These are phyloP conservation scores for Drosophila greeni DNA, from an alignment of 2,888 invertebrate genomes.

Conservation along the genomic window DNA sequence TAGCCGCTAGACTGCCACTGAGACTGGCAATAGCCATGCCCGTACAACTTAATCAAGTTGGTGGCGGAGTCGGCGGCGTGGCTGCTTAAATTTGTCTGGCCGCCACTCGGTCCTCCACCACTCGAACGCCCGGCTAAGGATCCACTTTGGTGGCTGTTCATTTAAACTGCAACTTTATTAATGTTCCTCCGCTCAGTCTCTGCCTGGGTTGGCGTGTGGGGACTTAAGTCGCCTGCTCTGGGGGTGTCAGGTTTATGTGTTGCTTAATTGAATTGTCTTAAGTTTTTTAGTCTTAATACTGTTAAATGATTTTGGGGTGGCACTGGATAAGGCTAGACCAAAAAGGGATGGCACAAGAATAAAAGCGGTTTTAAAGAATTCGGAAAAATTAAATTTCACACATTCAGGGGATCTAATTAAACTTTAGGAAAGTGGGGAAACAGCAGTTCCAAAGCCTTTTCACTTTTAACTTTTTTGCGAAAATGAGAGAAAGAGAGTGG, in stretches of 20 bases:
- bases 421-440: background rate
- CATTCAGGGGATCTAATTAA: background rate
- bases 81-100: slow-evolving; percentile 67
- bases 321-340: background rate
- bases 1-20: slow-evolving; percentile 54
- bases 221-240: slow-evolving; percentile 22
- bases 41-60: slow-evolving; percentile 67
- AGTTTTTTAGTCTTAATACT: slow-evolving; percentile 46
- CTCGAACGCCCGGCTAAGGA: background rate
- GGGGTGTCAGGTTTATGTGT: slow-evolving; percentile 68
- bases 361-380: background rate
- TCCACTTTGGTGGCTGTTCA: slow-evolving; percentile 51
- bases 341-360: background rate
- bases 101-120: slow-evolving; percentile 40
- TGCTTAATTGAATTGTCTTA: slow-evolving; percentile 68
- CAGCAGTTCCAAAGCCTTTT: slow-evolving; percentile 4
- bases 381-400: background rate
- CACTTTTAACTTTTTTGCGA: slow-evolving; percentile 4
- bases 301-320: slow-evolving; percentile 32
- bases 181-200: slow-evolving; percentile 33
- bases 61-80: slow-evolving; percentile 34
- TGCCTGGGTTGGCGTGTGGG: slow-evolving; percentile 12
- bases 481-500: background rate
- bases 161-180: slow-evolving; percentile 68
- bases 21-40: slow-evolving; percentile 48